A percentile compares a stretch with the other conserved stretches of the same genome.
Conservation (phyloP, 1,140 invertebrate genomes). For the Triops longicaudatus region DNA sequence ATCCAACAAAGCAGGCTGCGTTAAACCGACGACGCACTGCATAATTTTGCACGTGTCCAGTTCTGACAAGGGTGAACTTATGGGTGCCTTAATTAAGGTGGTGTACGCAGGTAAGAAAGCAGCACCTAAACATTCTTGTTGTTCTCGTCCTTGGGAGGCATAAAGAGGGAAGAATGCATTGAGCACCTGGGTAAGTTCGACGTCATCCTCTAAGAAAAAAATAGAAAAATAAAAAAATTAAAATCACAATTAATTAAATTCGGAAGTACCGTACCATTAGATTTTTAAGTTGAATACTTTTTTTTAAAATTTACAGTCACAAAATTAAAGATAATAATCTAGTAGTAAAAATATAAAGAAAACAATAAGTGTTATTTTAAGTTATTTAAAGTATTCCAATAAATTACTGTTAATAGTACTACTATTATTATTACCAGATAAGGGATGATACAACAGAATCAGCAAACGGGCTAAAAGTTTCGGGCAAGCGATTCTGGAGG, state of each 20-base stretch:
- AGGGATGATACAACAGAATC: background rate
- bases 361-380: no score
- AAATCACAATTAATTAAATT: no score
- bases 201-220: constrained; percentile 16
- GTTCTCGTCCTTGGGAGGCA: constrained; percentile 17
- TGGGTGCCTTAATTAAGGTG: constrained; percentile 25
- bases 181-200: constrained; percentile 18
- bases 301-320: no score
- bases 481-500: background rate
- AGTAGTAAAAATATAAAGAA: no score
- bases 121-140: constrained; percentile 23
- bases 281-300: no score
- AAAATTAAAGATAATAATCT: no score
- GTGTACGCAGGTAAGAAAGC: constrained; percentile 27
- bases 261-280: no score
- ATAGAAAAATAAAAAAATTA: constrained; percentile 18
- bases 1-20: background rate
- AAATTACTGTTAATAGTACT: background rate
- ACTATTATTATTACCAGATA: background rate
- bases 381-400: no score
- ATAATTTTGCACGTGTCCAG: constrained; percentile 18
- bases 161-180: constrained; percentile 21
- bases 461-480: background rate
- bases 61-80: constrained; percentile 21
- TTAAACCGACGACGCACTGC: constrained; percentile 25